These are phyloP conservation scores for Pionites leucogaster DNA, from an alignment of 2,113 vertebrate genomes.

Conservation along the genomic window DNA sequence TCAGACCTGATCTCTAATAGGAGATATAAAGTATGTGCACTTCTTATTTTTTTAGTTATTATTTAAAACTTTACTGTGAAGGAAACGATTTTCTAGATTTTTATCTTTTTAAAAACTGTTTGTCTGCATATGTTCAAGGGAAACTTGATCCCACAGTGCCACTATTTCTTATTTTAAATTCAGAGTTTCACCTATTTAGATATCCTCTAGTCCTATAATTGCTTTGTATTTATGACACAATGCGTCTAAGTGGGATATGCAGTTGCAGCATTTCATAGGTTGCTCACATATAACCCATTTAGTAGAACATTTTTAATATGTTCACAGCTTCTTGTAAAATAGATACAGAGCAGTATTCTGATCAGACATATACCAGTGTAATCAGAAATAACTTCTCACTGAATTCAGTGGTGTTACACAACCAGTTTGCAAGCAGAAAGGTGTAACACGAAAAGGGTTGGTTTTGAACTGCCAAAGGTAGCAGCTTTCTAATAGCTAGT, in stretches of 20 bases:
- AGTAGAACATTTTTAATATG: background rate
- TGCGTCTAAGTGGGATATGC: background rate
- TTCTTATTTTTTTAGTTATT: constrained; percentile 64
- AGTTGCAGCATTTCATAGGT: background rate
- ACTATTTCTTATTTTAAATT: constrained; percentile 50
- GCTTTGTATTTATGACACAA: background rate
- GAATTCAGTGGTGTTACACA: background rate
- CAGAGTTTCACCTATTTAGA: constrained; percentile 32
- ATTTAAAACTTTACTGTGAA: constrained; percentile 58
- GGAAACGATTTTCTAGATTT: constrained; percentile 50
- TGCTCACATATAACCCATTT: background rate
- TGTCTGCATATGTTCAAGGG: constrained; percentile 38
- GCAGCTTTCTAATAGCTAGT: background rate
- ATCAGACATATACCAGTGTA: background rate
- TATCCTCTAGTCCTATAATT: background rate
- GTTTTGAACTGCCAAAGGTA: background rate
- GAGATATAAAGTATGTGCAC: constrained; percentile 57
- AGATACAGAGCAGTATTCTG: background rate
- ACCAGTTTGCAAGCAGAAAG: background rate
- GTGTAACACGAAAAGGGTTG: background rate
- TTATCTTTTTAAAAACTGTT: constrained; percentile 27
- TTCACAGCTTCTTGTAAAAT: background rate
- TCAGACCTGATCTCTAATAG: constrained; percentile 68
- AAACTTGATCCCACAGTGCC: constrained; percentile 43
- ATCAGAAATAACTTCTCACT: background rate